Conservation (phyloP, 2,113 vertebrate species). For the Cephalopholis sonnerati region DNA sequence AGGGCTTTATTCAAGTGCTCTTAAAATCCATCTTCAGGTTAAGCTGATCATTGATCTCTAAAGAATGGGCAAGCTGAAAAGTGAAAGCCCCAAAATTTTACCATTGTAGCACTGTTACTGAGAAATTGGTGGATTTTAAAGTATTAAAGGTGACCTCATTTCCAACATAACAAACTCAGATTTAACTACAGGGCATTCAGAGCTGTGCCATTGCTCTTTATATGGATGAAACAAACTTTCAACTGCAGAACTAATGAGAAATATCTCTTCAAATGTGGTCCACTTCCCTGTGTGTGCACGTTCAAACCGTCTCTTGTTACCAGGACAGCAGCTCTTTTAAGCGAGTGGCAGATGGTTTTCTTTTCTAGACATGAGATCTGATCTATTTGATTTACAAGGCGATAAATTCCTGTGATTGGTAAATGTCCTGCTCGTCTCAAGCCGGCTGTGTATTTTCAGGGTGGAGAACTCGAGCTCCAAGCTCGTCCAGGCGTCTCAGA, state of each 20-base stretch:
- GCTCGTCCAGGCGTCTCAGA: constrained; percentile 95
- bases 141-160: neutral
- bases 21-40: constrained; percentile 57
- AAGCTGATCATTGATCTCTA: constrained; percentile 14
- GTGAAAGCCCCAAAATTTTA: neutral
- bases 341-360: constrained; percentile 3
- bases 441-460: constrained; percentile 77
- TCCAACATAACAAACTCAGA: neutral
- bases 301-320: neutral
- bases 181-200: neutral
- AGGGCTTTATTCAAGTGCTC: constrained; percentile 75
- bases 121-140: neutral
- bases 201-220: neutral
- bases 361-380: constrained; percentile 12
- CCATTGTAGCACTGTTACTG: neutral
- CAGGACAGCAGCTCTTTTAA: constrained; percentile 11
- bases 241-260: neutral
- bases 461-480: constrained; percentile 97
- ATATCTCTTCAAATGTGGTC: neutral
- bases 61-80: neutral
- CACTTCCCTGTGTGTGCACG: neutral
- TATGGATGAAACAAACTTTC: neutral
- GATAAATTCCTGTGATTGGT: constrained; percentile 23
- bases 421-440: constrained; percentile 4
- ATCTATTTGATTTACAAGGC: constrained; percentile 32